phyloP scores from a whole-genome alignment of 1,140 invertebrate genomes.

The Bicyclus anynana region DNA sequence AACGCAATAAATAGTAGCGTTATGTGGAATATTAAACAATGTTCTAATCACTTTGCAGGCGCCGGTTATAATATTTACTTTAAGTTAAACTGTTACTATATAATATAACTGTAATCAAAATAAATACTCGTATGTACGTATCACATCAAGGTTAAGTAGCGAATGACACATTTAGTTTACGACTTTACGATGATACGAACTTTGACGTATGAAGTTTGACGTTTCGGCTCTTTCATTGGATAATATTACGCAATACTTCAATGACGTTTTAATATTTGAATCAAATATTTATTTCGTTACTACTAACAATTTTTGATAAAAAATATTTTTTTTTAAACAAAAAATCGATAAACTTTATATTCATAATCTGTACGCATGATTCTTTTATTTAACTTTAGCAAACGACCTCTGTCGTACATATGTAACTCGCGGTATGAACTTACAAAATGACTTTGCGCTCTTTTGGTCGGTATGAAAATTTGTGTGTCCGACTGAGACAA shows the following conservation, averaged over 20 bases:
- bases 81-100: too few relatives aligned
- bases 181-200: neutral
- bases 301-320: too few relatives aligned
- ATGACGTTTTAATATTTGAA: too few relatives aligned
- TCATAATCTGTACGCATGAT: neutral
- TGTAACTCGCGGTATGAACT: neutral
- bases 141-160: neutral
- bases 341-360: too few relatives aligned
- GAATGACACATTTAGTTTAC: neutral
- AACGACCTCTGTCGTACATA: neutral
- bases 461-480: neutral
- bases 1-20: too few relatives aligned
- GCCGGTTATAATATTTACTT: too few relatives aligned
- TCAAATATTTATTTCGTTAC: too few relatives aligned
- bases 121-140: neutral
- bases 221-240: neutral
- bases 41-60: too few relatives aligned
- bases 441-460: neutral
- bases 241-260: neutral
- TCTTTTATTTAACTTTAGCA: neutral
- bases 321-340: too few relatives aligned
- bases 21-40: too few relatives aligned
- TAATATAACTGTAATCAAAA: neutral
- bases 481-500: neutral
- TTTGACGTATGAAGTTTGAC: neutral